Evolutionary conservation across 2,888 invertebrate species (phyloP).

Genomic region (Trissolcus japonicus): DNA sequence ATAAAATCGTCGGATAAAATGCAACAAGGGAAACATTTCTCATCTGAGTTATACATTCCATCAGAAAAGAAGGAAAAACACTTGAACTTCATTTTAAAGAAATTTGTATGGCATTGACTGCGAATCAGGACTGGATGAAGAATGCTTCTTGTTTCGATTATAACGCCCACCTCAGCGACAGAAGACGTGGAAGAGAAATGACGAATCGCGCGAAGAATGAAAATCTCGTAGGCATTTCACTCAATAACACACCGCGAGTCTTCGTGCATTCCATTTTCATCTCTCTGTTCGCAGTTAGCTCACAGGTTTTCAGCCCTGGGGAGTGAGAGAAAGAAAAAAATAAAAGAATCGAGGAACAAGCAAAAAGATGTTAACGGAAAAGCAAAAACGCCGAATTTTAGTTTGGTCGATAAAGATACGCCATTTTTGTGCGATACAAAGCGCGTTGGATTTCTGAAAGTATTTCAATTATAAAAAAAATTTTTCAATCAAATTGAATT

Average conservation of each 20-base stretch:
- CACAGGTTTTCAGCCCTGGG: slow-evolving; percentile 6
- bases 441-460: neutral
- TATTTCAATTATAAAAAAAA: too few relatives aligned
- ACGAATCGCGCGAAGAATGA: slow-evolving; percentile 23
- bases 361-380: neutral
- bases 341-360: neutral
- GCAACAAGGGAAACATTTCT: too few relatives aligned
- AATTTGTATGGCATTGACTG: slow-evolving; percentile 32
- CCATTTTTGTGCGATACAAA: slow-evolving; percentile 35
- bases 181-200: slow-evolving; percentile 28
- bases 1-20: neutral
- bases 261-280: slow-evolving; percentile 38
- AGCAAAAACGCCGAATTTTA: slow-evolving; percentile 13
- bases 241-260: slow-evolving; percentile 38
- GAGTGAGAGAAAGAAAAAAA: slow-evolving; percentile 5
- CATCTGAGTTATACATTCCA: neutral
- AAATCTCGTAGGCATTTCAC: slow-evolving; percentile 45
- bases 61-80: slow-evolving; percentile 18
- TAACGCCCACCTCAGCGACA: slow-evolving; percentile 12
- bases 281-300: slow-evolving; percentile 36
- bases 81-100: slow-evolving; percentile 32
- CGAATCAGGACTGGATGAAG: slow-evolving; percentile 31
- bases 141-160: slow-evolving; percentile 44
- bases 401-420: slow-evolving; percentile 31
- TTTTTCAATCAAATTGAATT: too few relatives aligned